Evolutionary conservation across 2,888 invertebrate genomes (phyloP).

Genomic region (Dioctria rufipes): DNA sequence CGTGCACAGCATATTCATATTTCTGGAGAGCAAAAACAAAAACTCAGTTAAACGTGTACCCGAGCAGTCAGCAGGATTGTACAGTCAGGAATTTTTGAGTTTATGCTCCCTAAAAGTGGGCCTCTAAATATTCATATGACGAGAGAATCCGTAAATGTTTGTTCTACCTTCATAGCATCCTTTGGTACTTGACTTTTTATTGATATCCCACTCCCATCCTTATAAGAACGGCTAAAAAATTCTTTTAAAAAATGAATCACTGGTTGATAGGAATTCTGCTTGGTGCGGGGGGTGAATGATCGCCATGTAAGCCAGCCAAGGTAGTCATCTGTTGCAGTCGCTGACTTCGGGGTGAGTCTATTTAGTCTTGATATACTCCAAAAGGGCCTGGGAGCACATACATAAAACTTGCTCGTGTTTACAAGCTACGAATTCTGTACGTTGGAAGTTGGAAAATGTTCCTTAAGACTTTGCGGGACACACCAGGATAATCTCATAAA

Average conservation of each 20-base stretch:
- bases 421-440: slow-evolving; percentile 32
- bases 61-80: not conserved
- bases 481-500: not conserved
- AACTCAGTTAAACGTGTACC: not conserved
- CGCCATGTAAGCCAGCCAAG: not conserved
- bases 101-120: not conserved
- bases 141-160: not conserved
- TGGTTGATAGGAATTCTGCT: too few relatives aligned
- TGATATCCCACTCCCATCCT: not conserved
- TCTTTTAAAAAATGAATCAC: not conserved
- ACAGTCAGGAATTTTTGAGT: not conserved
- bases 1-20: slow-evolving; percentile 32
- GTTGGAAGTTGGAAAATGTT: not conserved
- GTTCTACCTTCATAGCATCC: not conserved
- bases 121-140: slow-evolving; percentile 4
- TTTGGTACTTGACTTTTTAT: not conserved
- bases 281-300: too few relatives aligned
- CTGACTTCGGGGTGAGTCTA: not conserved
- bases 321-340: slow-evolving; percentile 24
- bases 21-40: not conserved
- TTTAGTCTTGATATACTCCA: not conserved
- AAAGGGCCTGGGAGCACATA: not conserved
- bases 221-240: not conserved
- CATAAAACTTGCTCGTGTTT: slow-evolving; percentile 35
- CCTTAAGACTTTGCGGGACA: not conserved